Conservation (phyloP, 2,113 vertebrate genomes). For the Pyxicephalus adspersus region DNA sequence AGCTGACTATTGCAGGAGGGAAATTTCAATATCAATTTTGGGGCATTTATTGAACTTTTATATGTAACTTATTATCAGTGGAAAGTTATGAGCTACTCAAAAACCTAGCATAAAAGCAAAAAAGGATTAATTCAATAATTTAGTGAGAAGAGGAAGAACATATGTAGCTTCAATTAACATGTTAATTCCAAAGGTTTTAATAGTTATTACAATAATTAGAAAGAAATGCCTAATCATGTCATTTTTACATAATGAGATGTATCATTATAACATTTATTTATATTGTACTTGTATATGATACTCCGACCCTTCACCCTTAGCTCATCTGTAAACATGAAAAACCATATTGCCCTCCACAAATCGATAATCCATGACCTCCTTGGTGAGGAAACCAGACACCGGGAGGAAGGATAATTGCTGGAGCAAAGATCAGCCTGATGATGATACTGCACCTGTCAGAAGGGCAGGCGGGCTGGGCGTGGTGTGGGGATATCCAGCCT, state of each 20-base stretch:
- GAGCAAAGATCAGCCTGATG: not conserved
- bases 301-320: not conserved
- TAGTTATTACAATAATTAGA: too few species aligned
- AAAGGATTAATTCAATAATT: too few species aligned
- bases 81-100: too few species aligned
- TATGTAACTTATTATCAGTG: too few species aligned
- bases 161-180: too few species aligned
- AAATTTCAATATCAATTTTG: too few species aligned
- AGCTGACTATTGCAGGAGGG: too few species aligned
- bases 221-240: not conserved
- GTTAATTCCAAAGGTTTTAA: too few species aligned
- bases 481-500: not conserved
- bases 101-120: too few species aligned
- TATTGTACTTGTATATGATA: not conserved
- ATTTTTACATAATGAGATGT: not conserved
- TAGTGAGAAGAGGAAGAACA: too few species aligned
- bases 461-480: not conserved
- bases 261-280: not conserved
- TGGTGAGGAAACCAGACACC: not conserved
- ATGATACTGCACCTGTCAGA: conserved; percentile 1
- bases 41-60: too few species aligned
- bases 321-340: not conserved
- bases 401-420: not conserved
- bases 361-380: conserved; percentile 42
- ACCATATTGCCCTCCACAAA: not conserved